phyloP scores from a whole-genome alignment of 2,113 vertebrate genomes.

The Saccopteryx bilineata region DNA sequence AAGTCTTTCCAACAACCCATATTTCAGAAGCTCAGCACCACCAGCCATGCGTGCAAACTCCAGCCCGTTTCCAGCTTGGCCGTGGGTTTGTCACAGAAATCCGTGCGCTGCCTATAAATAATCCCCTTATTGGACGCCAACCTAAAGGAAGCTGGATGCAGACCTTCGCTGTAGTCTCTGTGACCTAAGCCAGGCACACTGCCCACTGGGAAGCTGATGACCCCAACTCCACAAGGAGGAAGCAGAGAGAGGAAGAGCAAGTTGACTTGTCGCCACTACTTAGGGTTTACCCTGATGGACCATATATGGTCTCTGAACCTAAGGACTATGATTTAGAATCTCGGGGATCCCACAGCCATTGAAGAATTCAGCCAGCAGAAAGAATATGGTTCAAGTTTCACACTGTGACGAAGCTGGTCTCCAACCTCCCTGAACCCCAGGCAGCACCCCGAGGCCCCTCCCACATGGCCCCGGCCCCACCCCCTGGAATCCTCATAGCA shows the following conservation, averaged over 20 bases:
- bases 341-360: not conserved
- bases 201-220: not conserved
- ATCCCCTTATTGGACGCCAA: not conserved
- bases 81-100: not conserved
- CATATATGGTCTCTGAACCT: not conserved
- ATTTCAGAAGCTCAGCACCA: not conserved
- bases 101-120: not conserved
- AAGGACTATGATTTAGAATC: not conserved
- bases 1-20: not conserved
- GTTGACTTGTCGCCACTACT: not conserved
- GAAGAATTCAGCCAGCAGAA: not conserved
- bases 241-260: not conserved
- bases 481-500: not conserved
- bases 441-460: accelerated
- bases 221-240: not conserved
- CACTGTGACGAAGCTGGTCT: not conserved
- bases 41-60: not conserved
- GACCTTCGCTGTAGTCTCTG: not conserved
- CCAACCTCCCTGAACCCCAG: not conserved
- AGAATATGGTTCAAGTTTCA: not conserved
- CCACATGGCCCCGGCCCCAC: accelerated
- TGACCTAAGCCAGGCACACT: not conserved
- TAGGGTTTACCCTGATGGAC: not conserved
- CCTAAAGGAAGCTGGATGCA: not conserved
- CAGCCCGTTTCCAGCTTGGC: not conserved